Conservation (phyloP, 37 sponge, comb jelly and placozoan genomes). For the Chondrosia reniformis region DNA sequence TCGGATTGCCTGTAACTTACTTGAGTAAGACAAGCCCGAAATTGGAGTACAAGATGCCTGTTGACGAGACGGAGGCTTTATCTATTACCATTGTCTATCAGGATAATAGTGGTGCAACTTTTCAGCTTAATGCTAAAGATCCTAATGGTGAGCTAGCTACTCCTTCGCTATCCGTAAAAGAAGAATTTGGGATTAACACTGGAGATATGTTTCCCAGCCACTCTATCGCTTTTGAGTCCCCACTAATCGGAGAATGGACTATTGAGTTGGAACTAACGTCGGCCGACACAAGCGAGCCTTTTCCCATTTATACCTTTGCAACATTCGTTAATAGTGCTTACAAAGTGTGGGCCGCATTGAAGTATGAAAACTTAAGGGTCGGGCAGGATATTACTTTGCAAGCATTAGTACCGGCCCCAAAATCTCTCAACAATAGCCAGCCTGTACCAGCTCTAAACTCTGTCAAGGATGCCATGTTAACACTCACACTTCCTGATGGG, state of each 20-base stretch:
- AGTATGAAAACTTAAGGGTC: not conserved
- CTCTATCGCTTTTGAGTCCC: not conserved
- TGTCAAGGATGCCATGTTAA: not conserved
- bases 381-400: not conserved
- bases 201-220: slow-evolving; percentile 7
- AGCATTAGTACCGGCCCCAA: not conserved
- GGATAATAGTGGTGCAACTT: not conserved
- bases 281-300: not conserved
- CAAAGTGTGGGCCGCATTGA: not conserved
- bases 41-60: not conserved
- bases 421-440: not conserved
- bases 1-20: not conserved
- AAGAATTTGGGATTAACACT: slow-evolving; percentile 12
- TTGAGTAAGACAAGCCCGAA: not conserved
- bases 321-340: not conserved
- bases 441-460: not conserved
- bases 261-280: not conserved
- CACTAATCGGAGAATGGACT: not conserved
- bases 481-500: slow-evolving; percentile 9
- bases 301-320: not conserved
- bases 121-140: not conserved
- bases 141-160: not conserved
- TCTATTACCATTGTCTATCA: slow-evolving; percentile 5
- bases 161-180: not conserved
- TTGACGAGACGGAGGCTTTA: slow-evolving; percentile 9